phyloP scores from a whole-genome alignment of 2,797 vertebrate genomes.

The Hippocampus kuda region DNA sequence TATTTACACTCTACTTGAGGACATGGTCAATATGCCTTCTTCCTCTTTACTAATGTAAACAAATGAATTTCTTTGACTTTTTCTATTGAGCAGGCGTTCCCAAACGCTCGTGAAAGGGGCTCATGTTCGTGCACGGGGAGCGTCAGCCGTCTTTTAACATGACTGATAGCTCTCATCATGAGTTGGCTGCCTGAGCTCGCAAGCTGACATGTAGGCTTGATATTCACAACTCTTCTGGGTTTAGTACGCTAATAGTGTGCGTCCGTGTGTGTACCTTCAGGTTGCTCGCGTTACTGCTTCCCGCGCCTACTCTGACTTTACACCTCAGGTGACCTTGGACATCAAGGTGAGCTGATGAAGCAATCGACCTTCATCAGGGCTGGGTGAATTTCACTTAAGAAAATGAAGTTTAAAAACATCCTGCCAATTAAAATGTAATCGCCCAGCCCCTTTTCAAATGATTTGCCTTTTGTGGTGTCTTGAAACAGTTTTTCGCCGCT shows the following conservation, averaged over 20 bases:
- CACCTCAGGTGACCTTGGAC: constrained; percentile 78
- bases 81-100: no score
- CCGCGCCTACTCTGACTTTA: constrained; percentile 76
- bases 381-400: neutral
- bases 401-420: no score
- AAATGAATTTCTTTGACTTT: no score
- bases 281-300: constrained; percentile 70
- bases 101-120: no score
- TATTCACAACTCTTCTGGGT: no score
- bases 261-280: constrained; percentile 45
- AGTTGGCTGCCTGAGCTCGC: neutral
- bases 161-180: neutral
- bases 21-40: no score
- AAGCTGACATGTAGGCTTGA: neutral
- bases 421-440: no score
- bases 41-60: no score
- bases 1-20: neutral
- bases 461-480: neutral
- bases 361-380: no score
- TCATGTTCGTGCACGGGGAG: neutral
- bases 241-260: neutral
- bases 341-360: constrained; percentile 69
- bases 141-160: neutral
- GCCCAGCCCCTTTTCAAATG: neutral
- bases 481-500: no score